Evolutionary conservation across 1,140 invertebrate species (phyloP), one percentile per base, ranked within the genome.

Genomic region (Drosophila paulistorum): DNA sequence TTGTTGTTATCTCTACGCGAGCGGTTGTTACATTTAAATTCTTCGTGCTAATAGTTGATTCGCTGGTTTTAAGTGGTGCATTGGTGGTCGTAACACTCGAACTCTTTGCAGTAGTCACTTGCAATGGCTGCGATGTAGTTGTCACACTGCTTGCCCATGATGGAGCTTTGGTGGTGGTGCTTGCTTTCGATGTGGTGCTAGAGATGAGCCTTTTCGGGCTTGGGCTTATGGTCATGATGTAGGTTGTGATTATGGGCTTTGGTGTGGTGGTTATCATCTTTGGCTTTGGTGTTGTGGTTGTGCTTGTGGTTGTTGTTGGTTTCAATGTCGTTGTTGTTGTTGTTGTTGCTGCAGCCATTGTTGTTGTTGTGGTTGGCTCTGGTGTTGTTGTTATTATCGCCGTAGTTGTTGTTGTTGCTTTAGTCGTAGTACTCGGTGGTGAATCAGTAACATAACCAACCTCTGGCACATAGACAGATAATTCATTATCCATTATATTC

Each of bases 381-480:
- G 54, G 54, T 35, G 1, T 35, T 2, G 55, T 3, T 58, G 55
- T 58, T 37, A 30, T 58, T 17, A 6, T 30, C 6, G 1, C 17
- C 1, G 55, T 3, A 35, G 55, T 58, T 58, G 55, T 37, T 35
- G 55, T 35, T 9, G 55, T 58, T 37, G 57, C 37, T 4, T 11
- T 61, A 7, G 42, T 74, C 1, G 65, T 58, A 10, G 62, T 71
- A 11, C 13, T 48, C 7, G 74, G 65, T 42, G 67, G 59, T 1
- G 60, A 68, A 41, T 79, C 83, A 3, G 82, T 86, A 0, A 86
- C 72, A 1, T 62, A 69, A 30, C 82, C 82, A n/a, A 86, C 58
- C 3, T 69, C 82, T 0, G 82, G 82, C 67, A 86, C 4, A 14
- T 79, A 86, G 0, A 87, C 13, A 14, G 82, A 87, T 23, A 86